Base-by-base conservation (phyloP, 2,113 vertebrate species). In the Mesembrinibis cayennensis region DNA sequence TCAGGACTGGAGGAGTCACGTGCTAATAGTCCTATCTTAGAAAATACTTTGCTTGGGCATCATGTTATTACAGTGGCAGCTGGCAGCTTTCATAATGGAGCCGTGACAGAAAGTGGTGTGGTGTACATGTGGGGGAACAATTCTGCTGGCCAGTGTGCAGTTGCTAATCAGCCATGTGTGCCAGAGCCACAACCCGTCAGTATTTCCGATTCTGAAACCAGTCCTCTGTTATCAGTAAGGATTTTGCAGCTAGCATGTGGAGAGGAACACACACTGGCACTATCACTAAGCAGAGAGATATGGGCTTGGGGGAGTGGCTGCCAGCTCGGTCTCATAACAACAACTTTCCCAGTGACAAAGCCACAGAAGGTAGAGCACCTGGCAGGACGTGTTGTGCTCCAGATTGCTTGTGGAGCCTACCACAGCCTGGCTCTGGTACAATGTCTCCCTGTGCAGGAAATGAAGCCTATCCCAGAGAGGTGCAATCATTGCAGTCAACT, bases 91-190 rank as follows among this genome's bases (percentile, higher is more conserved):
- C 99, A 99, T 93, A 99, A 96, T 11, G 99, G 99, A 38, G 99
- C 98, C 0, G 99, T 99, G 93, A 99, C 99, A 1, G 99, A 99
- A 76, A 98, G 98, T 10, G 99, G 99, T 0, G 95, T 97, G 1
- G 98, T 99, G 26, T 99, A 99, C 97, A 99, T 99, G 99, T 99
- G 99, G 99, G 99, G 99, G 27, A 98, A 99, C 95, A 99, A 99
- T 79, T 92, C 97, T 14, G 98, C 98, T 1, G 99, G 99, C n/a
- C 99, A 99, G 90, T 99, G 99, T 36, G 99, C 99, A 9, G 94
- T 99, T 47, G 97, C 98, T 4, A 97, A 98, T 50, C 98, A 98
- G 82, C 97, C 59, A 3, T 92, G 88, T 4, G 98, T 99, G 66
- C 98, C 98, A 21, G 99, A 99, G 80, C 99, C 99, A 2, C 98